Conservation (phyloP, 2,797 vertebrate species). For the Erethizon dorsatum region DNA sequence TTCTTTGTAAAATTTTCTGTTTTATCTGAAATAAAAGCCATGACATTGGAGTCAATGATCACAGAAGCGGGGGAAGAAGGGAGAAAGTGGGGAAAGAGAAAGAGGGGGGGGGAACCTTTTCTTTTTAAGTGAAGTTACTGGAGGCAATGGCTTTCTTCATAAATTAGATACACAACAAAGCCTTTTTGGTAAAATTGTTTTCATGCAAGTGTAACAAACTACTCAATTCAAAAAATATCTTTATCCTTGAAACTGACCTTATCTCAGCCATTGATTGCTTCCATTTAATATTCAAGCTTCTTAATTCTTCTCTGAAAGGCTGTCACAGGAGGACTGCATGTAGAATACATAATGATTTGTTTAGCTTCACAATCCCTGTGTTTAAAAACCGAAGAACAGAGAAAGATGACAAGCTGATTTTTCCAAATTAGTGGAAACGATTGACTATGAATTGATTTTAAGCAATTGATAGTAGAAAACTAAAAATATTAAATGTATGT, state of each 20-base stretch:
- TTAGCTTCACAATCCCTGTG: conserved; percentile 38
- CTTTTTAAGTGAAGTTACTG: conserved; percentile 59
- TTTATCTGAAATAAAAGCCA: conserved; percentile 31
- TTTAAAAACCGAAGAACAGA: conserved; percentile 58
- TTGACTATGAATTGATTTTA: conserved; percentile 54
- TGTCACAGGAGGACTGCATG: conserved; percentile 66
- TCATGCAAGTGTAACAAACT: conserved; percentile 22
- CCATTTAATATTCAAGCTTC: conserved; percentile 85
- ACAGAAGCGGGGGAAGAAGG: neutral
- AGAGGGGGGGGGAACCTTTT: fast-evolving
- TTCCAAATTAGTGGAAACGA: conserved; percentile 35
- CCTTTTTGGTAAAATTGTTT: conserved; percentile 70
- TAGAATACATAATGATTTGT: conserved; percentile 83
- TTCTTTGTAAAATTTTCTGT: neutral
- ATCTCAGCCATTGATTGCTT: conserved; percentile 71
- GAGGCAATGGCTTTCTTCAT: conserved; percentile 55
- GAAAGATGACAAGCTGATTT: conserved; percentile 55
- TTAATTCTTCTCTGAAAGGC: conserved; percentile 84
- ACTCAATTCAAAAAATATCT: conserved; percentile 67
- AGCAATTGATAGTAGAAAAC: conserved; percentile 45
- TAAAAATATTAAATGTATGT: conserved; percentile 20
- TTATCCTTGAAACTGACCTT: conserved; percentile 83
- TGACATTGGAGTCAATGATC: neutral
- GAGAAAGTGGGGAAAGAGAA: neutral
- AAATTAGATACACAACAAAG: conserved; percentile 55